Conservation (phyloP, 2,113 vertebrate genomes). For the Bettongia penicillata region DNA sequence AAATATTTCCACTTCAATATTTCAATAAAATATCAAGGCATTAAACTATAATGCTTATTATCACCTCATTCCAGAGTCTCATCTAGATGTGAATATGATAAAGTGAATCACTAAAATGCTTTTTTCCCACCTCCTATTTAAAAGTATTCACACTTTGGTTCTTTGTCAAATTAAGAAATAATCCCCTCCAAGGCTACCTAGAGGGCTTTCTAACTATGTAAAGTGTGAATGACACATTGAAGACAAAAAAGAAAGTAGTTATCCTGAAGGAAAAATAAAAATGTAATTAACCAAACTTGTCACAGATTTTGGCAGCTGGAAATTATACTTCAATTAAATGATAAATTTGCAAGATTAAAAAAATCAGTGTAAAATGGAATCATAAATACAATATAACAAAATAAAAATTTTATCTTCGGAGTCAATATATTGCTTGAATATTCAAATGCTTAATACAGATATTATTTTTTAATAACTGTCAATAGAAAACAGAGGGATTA, state of each 20-base stretch:
- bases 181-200: background rate
- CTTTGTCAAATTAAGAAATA: constrained; percentile 57
- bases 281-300: constrained; percentile 54
- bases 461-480: background rate
- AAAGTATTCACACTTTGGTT: constrained; percentile 51
- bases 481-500: background rate
- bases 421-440: constrained; percentile 20
- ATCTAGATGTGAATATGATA: background rate
- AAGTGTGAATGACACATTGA: constrained; percentile 25
- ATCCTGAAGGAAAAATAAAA: constrained; percentile 39
- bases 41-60: constrained; percentile 39
- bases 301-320: constrained; percentile 63
- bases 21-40: background rate
- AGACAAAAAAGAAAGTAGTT: background rate
- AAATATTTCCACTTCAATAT: constrained; percentile 13
- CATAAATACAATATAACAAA: constrained; percentile 24
- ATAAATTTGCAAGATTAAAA: constrained; percentile 56
- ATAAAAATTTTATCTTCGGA: constrained; percentile 33
- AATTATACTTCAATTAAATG: constrained; percentile 64
- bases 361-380: constrained; percentile 49
- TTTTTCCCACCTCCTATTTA: background rate
- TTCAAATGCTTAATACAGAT: background rate
- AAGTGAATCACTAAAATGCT: background rate
- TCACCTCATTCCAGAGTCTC: background rate
- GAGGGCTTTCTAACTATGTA: background rate